Percentiles rank a stretch among this genome's conserved stretches.
These are phyloP conservation scores for Acrocephalus kingi DNA, from an alignment of 2,113 vertebrate species.

Conservation along the genomic window DNA sequence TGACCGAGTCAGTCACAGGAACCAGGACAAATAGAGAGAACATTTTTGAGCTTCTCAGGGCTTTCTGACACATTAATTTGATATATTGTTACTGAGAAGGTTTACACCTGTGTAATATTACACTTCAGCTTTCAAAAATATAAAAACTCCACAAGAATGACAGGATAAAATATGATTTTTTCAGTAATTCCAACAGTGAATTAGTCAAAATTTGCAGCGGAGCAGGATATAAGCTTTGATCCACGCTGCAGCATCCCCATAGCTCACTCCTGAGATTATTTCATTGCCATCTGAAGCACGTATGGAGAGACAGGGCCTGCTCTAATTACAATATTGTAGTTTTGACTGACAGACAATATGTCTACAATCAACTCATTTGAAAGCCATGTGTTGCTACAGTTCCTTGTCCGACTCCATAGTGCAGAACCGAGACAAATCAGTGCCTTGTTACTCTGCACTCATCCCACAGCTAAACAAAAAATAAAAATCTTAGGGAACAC, in stretches of 20 bases:
- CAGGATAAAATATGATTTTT: background rate
- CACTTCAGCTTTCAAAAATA: background rate
- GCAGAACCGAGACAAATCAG: background rate
- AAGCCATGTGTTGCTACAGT: conserved; percentile 54
- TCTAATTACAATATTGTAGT: conserved; percentile 60
- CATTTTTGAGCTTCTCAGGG: background rate
- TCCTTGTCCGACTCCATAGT: conserved; percentile 21
- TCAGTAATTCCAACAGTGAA: background rate
- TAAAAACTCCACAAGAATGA: background rate
- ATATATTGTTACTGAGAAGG: background rate
- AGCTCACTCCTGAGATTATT: background rate
- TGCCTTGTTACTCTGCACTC: background rate
- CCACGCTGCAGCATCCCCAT: background rate
- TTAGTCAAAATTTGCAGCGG: background rate
- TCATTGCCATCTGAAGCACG: conserved; percentile 57
- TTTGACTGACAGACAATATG: conserved; percentile 65
- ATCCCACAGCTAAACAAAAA: background rate
- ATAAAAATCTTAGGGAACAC: background rate
- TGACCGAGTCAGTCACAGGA: background rate
- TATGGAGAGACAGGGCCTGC: conserved; percentile 37
- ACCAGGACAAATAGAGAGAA: background rate
- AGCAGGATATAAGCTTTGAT: background rate
- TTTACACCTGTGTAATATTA: background rate
- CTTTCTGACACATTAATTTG: background rate
- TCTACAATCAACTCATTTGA: conserved; percentile 53